A percentile compares a stretch with the other conserved stretches of the same genome.
Evolutionary conservation across 2,888 invertebrate genomes (phyloP).

Genomic region (Calephelis perditalis): DNA sequence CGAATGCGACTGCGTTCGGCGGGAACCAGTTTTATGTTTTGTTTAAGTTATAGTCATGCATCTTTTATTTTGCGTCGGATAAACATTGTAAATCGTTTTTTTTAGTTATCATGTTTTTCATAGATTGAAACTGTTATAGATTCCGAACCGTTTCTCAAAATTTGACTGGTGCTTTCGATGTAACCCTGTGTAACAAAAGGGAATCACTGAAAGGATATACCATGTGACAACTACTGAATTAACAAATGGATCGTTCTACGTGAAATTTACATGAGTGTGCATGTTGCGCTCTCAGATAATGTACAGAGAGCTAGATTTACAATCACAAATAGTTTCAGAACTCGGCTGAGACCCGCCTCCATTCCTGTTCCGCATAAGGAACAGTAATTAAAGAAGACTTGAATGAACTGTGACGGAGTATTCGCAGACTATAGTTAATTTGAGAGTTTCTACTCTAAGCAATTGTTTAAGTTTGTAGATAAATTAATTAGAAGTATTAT

Average conservation of each 20-base stretch:
- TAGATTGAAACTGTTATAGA: no score
- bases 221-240: slow-evolving; percentile 66
- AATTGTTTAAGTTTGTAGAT: slow-evolving; percentile 28
- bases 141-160: no score
- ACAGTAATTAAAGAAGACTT: slow-evolving; percentile 61
- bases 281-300: slow-evolving; percentile 62
- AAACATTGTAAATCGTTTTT: no score
- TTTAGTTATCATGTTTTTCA: no score
- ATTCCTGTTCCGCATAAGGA: slow-evolving; percentile 40
- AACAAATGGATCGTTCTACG: slow-evolving; percentile 55
- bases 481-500: slow-evolving; percentile 28
- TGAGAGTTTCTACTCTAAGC: slow-evolving; percentile 32
- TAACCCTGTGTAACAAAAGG: no score
- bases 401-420: slow-evolving; percentile 45
- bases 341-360: slow-evolving; percentile 36
- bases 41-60: no score
- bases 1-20: no score
- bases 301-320: slow-evolving; percentile 58
- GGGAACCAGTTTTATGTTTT: no score
- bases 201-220: slow-evolving; percentile 69
- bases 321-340: slow-evolving; percentile 64
- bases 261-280: slow-evolving; percentile 72
- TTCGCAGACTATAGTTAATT: slow-evolving; percentile 38
- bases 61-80: no score
- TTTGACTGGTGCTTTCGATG: no score